Conservation (phyloP, 2,888 invertebrate genomes). For the Caradrina clavipalpis region DNA sequence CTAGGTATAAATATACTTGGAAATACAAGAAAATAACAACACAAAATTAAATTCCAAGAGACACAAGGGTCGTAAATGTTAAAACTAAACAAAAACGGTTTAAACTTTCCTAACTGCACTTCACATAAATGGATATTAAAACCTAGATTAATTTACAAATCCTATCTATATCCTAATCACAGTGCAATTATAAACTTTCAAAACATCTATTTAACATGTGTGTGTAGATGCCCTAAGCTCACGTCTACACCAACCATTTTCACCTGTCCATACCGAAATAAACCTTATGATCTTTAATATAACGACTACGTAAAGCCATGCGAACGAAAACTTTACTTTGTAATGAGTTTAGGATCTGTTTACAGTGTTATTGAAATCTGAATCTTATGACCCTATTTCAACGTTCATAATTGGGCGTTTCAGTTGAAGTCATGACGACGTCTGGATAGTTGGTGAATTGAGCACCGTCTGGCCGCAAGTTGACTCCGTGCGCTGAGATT, state of each 20-base stretch:
- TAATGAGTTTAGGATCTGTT: constrained; percentile 19
- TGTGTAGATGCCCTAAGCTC: constrained; percentile 34
- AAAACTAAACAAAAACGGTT: constrained; percentile 30
- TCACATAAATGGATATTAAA: constrained; percentile 42
- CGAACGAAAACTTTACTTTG: constrained; percentile 7
- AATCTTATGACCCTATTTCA: background rate
- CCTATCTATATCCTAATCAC: constrained; percentile 41
- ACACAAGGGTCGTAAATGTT: background rate
- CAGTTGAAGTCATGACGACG: constrained; percentile 7
- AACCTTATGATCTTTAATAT: background rate
- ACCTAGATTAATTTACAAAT: constrained; percentile 48
- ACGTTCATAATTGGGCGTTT: background rate
- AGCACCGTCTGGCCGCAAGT: constrained; percentile 15
- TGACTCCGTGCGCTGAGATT: constrained; percentile 8
- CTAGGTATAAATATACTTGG: too few species aligned
- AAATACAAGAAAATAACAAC: background rate
- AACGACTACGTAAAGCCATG: background rate
- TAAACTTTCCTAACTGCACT: constrained; percentile 32
- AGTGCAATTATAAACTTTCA: constrained; percentile 48
- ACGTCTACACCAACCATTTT: constrained; percentile 1
- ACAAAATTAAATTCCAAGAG: background rate
- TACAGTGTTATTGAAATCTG: background rate
- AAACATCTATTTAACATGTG: constrained; percentile 34
- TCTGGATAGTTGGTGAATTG: constrained; percentile 46
- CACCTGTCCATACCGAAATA: background rate